phyloP scores from a whole-genome alignment of 2,888 invertebrate species.

The Carterocephalus palaemon region DNA sequence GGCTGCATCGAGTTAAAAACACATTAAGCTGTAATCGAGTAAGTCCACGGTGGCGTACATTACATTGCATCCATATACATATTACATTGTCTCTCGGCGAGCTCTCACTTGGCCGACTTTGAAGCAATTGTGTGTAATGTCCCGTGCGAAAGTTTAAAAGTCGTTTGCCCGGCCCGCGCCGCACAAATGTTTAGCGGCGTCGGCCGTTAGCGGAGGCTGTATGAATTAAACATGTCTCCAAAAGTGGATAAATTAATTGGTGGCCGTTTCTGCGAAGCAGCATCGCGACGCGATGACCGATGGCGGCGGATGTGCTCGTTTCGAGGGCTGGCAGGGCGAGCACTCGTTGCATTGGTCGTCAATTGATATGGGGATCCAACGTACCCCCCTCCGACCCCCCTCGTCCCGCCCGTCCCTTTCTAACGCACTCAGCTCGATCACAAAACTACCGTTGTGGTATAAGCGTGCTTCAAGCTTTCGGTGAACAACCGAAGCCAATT shows the following conservation, averaged over 20 bases:
- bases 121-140: conserved; percentile 24
- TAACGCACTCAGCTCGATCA: no score
- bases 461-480: background rate
- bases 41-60: conserved; percentile 8
- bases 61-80: conserved; percentile 9
- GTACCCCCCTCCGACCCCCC: no score
- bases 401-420: no score
- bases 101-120: conserved; percentile 19
- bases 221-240: conserved; percentile 56
- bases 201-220: conserved; percentile 23
- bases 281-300: conserved; percentile 32
- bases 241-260: conserved; percentile 63
- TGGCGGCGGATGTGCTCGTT: conserved; percentile 33
- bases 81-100: conserved; percentile 1
- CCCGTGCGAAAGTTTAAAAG: conserved; percentile 24
- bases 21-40: conserved; percentile 5
- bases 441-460: background rate
- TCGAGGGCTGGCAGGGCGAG: conserved; percentile 33
- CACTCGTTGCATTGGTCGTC: conserved; percentile 10
- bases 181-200: conserved; percentile 12
- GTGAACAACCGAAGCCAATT: background rate
- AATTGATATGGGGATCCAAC: no score
- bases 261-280: conserved; percentile 49
- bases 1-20: conserved; percentile 6
- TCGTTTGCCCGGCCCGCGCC: conserved; percentile 8